Conservation (phyloP, 2,888 invertebrate species). For the Lucinisca nassula region DNA sequence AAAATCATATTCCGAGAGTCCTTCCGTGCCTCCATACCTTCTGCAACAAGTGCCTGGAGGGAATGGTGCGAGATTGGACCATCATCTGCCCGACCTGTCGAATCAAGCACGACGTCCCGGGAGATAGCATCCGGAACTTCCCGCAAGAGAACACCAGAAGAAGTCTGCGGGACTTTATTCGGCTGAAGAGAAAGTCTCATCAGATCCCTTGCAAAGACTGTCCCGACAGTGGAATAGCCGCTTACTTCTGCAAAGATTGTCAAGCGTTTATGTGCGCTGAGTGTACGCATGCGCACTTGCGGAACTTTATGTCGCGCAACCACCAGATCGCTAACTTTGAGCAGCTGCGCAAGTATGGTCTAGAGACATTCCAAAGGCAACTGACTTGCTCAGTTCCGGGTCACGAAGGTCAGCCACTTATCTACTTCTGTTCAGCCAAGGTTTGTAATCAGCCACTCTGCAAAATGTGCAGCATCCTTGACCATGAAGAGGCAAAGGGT, state of each 20-base stretch:
- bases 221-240: slow-evolving; percentile 64
- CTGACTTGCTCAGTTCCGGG: slow-evolving; percentile 67
- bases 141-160: slow-evolving; percentile 70
- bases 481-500: slow-evolving; percentile 69
- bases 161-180: slow-evolving; percentile 71
- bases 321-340: slow-evolving; percentile 73
- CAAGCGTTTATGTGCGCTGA: slow-evolving; percentile 75
- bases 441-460: slow-evolving; percentile 69
- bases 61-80: slow-evolving; percentile 72
- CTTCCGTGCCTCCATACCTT: slow-evolving; percentile 73
- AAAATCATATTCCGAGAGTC: slow-evolving; percentile 65
- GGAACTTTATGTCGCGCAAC: slow-evolving; percentile 73
- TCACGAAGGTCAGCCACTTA: slow-evolving; percentile 70
- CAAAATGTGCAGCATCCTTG: slow-evolving; percentile 71
- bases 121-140: slow-evolving; percentile 67
- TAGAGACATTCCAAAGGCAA: slow-evolving; percentile 71
- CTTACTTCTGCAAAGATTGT: slow-evolving; percentile 74
- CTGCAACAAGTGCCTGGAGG: slow-evolving; percentile 68
- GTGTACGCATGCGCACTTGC: slow-evolving; percentile 73
- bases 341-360: slow-evolving; percentile 71
- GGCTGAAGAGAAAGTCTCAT: slow-evolving; percentile 71
- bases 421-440: slow-evolving; percentile 67
- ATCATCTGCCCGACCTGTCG: slow-evolving; percentile 71
- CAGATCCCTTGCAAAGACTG: slow-evolving; percentile 72
- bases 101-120: slow-evolving; percentile 69